Conservation (phyloP, 2,797 vertebrate genomes). For the Acomys russatus region DNA sequence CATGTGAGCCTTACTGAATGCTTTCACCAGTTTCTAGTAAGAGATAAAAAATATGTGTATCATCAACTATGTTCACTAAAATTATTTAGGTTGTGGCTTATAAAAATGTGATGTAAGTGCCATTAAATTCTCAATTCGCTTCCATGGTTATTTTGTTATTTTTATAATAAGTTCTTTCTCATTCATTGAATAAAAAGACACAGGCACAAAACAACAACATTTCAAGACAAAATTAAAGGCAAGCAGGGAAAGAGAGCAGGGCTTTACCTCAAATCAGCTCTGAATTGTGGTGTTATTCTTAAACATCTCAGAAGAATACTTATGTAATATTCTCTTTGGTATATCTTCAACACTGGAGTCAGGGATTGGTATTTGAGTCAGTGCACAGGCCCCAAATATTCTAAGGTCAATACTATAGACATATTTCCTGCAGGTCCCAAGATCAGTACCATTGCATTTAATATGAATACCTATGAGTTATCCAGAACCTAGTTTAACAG, state of each 20-base stretch:
- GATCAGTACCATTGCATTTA: not conserved
- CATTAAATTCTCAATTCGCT: not conserved
- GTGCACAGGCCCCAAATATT: not conserved
- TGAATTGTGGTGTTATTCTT: not conserved
- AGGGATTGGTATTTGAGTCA: not conserved
- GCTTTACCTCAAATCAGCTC: not conserved
- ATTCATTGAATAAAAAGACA: slow-evolving; percentile 11
- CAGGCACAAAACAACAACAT: not conserved
- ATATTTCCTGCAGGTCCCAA: slow-evolving; percentile 17
- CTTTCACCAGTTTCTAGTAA: not conserved
- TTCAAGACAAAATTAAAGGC: not conserved
- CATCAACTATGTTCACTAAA: not conserved
- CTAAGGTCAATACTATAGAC: not conserved
- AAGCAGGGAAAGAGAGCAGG: not conserved
- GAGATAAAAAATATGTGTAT: not conserved
- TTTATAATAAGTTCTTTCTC: not conserved
- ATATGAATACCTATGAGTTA: not conserved
- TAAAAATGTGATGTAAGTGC: not conserved
- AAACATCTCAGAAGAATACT: not conserved
- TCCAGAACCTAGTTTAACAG: slow-evolving; percentile 21
- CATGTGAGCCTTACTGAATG: not conserved
- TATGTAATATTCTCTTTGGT: not conserved
- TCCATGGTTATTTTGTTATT: not conserved
- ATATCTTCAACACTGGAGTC: not conserved
- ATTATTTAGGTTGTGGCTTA: not conserved